Base-by-base conservation (phyloP, 2,797 vertebrate species). In the Acanthurus leucopareius region DNA sequence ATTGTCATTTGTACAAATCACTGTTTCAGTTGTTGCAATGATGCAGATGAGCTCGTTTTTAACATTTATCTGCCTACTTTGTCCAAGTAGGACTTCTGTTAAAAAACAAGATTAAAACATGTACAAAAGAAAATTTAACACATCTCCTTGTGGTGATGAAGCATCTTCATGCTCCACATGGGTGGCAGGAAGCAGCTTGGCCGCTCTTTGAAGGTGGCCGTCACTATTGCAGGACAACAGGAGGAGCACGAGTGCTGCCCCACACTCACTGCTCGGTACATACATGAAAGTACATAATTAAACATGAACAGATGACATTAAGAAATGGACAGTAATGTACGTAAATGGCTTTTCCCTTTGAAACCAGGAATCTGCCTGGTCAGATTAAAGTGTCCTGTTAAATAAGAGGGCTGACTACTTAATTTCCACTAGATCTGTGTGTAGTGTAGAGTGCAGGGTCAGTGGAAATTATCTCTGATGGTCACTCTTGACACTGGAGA, bases 261-360 rank as follows among this genome's bases (percentile, higher is more conserved):
- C 58, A 1, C 58, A 52, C 45, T 71, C 63, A 38, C 67, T 52
- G 69, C 68, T 66, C 65, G 16, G 71, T 19, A 58, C 60, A 51
- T 13, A 40, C 8, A 49, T 2, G 38, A 64, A 56, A 19, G 64
- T 53, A 53, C 53, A 44, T 47, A 52, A 51, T 47, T 28, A 77
- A 65, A 73, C 4, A 32, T 47, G 16, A 67, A 78, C 75, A 72
- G 54, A 20, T 64, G 73, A 73, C 58, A 66, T 9, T 48, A 10
- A 83, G 42, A 78, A 80, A 76, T 64, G 67, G 78, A 82, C 84
- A 82, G 53, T 72, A 59, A 80, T 38, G 44, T 44, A 42, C 25
- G 20, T 53, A 2, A 78, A 91, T 88, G 88, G 88, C 88, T 90
- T 92, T 88, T 92, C 88, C 90, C 90, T 91, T 91, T 89, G 47